Conservation (phyloP, 92 coral and sea anemone genomes). For the Porites lobata region DNA sequence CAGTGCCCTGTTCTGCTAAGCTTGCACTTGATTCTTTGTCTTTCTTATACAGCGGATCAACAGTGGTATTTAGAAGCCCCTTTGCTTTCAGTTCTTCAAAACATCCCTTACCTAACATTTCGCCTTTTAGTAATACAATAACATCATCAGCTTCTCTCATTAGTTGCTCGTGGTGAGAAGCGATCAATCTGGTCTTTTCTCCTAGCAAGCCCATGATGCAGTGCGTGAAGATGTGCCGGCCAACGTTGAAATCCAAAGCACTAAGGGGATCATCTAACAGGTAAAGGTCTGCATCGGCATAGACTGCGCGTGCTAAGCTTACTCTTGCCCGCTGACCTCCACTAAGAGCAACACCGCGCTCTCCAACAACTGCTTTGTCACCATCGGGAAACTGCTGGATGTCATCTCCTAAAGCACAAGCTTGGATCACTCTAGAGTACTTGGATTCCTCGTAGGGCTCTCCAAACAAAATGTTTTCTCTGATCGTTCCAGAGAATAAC, state of each 20-base stretch:
- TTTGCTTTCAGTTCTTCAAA: not conserved
- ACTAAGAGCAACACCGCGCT: not conserved
- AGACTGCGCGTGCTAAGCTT: conserved; percentile 1
- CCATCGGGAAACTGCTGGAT: not conserved
- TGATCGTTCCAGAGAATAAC: not conserved
- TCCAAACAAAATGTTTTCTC: not conserved
- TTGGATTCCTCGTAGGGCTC: not conserved
- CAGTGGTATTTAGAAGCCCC: not conserved
- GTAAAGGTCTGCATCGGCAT: not conserved
- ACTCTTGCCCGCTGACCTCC: not conserved
- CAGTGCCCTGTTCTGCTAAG: not conserved
- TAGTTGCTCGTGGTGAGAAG: not conserved
- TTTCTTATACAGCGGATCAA: not conserved
- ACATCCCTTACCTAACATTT: not conserved
- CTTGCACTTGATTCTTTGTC: not conserved
- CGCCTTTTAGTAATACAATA: not conserved
- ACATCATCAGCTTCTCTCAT: not conserved
- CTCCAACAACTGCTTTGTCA: conserved; percentile 2
- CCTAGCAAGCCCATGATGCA: not conserved
- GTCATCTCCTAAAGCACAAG: not conserved
- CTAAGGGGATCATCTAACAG: not conserved
- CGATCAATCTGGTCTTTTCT: not conserved
- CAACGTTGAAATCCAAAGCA: conserved; percentile 1
- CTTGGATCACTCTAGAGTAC: not conserved
- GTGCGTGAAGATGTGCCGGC: not conserved